These are phyloP conservation scores for Heliconius nattereri DNA, from an alignment of 1,140 invertebrate genomes.

Conservation along the genomic window DNA sequence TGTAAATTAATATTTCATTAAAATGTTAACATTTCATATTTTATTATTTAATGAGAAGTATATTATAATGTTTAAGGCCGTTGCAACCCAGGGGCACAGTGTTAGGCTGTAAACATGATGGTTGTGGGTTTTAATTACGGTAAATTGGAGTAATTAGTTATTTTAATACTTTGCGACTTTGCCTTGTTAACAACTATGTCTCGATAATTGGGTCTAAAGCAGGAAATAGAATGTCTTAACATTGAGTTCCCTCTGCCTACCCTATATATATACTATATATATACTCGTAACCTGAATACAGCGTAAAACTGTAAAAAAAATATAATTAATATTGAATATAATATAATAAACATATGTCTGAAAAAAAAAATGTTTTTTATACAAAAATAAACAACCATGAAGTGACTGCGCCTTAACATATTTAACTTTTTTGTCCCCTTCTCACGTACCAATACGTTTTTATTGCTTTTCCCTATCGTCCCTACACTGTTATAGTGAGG, in stretches of 20 bases:
- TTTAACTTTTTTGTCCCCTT: slow-evolving; percentile 40
- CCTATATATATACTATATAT: too few species aligned
- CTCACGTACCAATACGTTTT: slow-evolving; percentile 30
- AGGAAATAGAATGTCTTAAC: too few species aligned
- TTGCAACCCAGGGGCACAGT: too few species aligned
- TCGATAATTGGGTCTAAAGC: too few species aligned
- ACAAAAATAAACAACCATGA: slow-evolving; percentile 32
- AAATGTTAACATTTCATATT: background rate
- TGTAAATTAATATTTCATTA: background rate
- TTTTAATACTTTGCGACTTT: too few species aligned
- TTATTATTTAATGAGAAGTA: background rate
- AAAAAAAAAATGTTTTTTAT: slow-evolving; percentile 38
- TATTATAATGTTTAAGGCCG: too few species aligned
- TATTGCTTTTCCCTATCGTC: slow-evolving; percentile 36
- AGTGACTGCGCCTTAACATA: slow-evolving; percentile 36
- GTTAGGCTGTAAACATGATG: too few species aligned
- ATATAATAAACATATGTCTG: background rate
- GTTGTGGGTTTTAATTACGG: too few species aligned
- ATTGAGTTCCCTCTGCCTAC: too few species aligned
- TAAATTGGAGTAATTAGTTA: too few species aligned
- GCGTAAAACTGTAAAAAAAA: background rate
- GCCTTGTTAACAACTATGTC: background rate
- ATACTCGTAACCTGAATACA: too few species aligned
- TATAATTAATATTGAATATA: background rate
- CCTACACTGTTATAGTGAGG: slow-evolving; percentile 3